Base-by-base conservation (phyloP, 2,797 vertebrate species). In the Trachurus trachurus region DNA sequence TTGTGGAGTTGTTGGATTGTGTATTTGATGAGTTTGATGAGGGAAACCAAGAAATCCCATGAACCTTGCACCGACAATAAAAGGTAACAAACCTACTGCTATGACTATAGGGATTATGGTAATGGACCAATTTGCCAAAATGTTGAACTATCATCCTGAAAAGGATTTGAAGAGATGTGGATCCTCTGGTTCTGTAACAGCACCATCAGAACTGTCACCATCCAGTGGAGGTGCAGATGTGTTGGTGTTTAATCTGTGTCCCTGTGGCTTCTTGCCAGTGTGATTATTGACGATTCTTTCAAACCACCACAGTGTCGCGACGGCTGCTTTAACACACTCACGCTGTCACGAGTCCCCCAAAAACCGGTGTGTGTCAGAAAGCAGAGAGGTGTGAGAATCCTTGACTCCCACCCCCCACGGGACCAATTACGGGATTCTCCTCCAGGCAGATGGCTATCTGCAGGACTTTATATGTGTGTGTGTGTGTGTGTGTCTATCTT, bases 401-500 rank as follows among this genome's bases (percentile, higher is more conserved):
- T 54, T 34, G 60, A 74, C 62, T 40, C 66, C 34, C 62, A 40
- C 66, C 17, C 42, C 85, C 81, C 62, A 17, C 2, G 47, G 78
- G 90, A 79, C 61, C 67, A 37, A 80, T 65, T 76, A 64, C 80
- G 78, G 63, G 74, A 53, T 80, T 69, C 76, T 74, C 74, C 80
- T 53, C 8, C 42, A 50, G 68, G 64, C 82, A 66, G 82, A 87
- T 86, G 78, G 66, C 62, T 83, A 76, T 89, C 81, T 81, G 62
- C 60, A 52, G 57, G 65, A 56, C 68, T 87, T 71, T 65, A 47
- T 58, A 29, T n/a, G 56, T 45, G 71, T 78, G 54, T 73, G 66
- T 63, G 34, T n/a, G 59, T 45, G 71, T 78, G 34, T n/a, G 59
- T 44, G 71, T 78, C 53, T 73, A 64, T 63, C 42, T 80, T 49